Base-by-base conservation (phyloP, 2,113 vertebrate species). In the Gobiocypris rarus region DNA sequence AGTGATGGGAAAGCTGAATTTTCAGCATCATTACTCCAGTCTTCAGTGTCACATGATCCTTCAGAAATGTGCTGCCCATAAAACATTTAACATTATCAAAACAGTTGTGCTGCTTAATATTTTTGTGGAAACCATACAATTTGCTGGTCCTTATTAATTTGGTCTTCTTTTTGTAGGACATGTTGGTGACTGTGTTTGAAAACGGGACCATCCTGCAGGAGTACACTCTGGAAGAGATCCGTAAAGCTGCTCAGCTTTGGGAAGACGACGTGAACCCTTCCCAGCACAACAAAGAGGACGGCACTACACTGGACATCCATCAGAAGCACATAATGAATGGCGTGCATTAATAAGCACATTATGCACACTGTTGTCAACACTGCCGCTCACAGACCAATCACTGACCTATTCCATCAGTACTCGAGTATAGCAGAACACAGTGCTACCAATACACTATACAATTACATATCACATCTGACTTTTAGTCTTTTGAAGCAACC, bases 181-280 rank as follows among this genome's bases (percentile, higher is more conserved):
- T 94, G 84, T 88, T 95, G 83, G 92, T 94, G 83, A 92, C 91
- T 0, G 94, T 94, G 43, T 95, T 94, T 87, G 93, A 94, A 88
- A 93, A 94, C 4, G 94, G 93, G 65, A 86, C 56, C 83, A 85
- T 94, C 76, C 38, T 94, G 63, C 88, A 91, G 85, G 93, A 95
- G 69, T 94, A 94, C 89, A 86, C 92, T 28, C 90, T 95, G 89
- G 93, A 94, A 59, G 93, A 95, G 89, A 93, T 95, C 87, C 87
- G 93, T 28, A 93, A 93, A 89, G 93, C 93, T 19, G 94, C 94
- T 26, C 89, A 88, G 48, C 90, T 95, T 50, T 73, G 76, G 31
- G 93, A 93, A 19, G 91, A 92, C 14, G 92, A 93, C 19, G 9
- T 88, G 26, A 79, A n/a, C 71, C 86, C 83, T 11, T 65, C 78